phyloP scores from a whole-genome alignment of 2,888 invertebrate species.

The Erpobdella octoculata region DNA sequence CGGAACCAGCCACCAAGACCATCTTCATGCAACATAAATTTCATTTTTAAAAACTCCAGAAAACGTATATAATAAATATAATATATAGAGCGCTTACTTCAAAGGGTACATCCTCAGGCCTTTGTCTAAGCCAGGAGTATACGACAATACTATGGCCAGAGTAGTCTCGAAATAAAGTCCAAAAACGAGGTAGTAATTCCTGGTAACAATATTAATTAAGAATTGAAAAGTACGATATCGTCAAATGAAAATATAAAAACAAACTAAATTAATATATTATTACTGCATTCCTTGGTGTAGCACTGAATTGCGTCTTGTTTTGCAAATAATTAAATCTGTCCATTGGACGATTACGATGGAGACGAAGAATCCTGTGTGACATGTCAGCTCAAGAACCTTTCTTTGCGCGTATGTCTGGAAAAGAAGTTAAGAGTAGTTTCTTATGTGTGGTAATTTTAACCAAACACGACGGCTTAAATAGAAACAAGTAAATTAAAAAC shows the following conservation, averaged over 20 bases:
- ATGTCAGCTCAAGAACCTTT: constrained; percentile 40
- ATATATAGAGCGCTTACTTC: constrained; percentile 42
- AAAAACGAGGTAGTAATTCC: constrained; percentile 52
- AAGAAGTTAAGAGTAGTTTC: too few relatives aligned
- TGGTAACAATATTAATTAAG: constrained; percentile 32
- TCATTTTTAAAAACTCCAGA: neutral
- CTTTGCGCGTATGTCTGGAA: constrained; percentile 51
- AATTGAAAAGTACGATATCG: neutral
- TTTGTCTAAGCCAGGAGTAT: constrained; percentile 52
- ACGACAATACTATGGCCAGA: constrained; percentile 51
- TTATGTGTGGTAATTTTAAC: too few relatives aligned
- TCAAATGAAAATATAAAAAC: neutral
- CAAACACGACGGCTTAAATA: too few relatives aligned
- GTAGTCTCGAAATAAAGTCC: constrained; percentile 53
- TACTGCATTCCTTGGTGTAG: constrained; percentile 41
- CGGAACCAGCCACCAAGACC: constrained; percentile 38
- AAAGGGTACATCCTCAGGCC: constrained; percentile 53
- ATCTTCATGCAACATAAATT: constrained; percentile 29
- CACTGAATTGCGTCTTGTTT: constrained; percentile 40
- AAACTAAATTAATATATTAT: constrained; percentile 16
- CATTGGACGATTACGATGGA: constrained; percentile 41
- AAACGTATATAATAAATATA: too few relatives aligned
- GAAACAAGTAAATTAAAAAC: too few relatives aligned
- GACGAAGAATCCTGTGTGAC: constrained; percentile 41
- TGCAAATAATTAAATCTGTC: constrained; percentile 40